phyloP scores from a whole-genome alignment of 2,797 vertebrate species.

The Naso thynnoides region DNA sequence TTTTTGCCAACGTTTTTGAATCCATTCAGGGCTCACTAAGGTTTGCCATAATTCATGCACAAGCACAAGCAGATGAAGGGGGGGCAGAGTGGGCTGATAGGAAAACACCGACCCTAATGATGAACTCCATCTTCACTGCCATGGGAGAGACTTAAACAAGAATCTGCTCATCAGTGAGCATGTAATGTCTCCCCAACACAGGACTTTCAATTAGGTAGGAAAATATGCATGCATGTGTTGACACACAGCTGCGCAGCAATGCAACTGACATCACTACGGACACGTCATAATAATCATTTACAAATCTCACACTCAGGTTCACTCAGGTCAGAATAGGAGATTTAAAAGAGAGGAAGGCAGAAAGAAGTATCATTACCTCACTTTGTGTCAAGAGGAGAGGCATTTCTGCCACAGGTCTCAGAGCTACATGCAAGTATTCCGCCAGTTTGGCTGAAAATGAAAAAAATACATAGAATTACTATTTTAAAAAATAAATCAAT shows the following conservation, averaged over 20 bases:
- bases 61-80: conserved; percentile 15
- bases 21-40: conserved; percentile 17
- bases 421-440: conserved; percentile 88
- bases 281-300: not conserved
- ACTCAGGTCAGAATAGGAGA: not conserved
- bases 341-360: not conserved
- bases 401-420: conserved; percentile 88
- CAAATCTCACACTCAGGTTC: not conserved
- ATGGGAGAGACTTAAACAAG: conserved; percentile 65
- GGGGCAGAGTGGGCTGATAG: conserved; percentile 10
- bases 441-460: conserved; percentile 85
- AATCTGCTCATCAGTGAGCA: conserved; percentile 42
- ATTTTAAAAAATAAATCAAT: not conserved
- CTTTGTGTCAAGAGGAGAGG: conserved; percentile 92
- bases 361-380: conserved; percentile 85
- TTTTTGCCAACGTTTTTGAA: conserved; percentile 1
- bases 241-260: conserved; percentile 14
- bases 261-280: not conserved
- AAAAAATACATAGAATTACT: not conserved
- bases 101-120: conserved; percentile 66
- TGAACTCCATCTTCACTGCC: conserved; percentile 59
- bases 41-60: conserved; percentile 61
- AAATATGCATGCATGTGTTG: not conserved
- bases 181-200: conserved; percentile 51
- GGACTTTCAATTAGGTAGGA: conserved; percentile 34